Base-by-base conservation (phyloP, 2,797 vertebrate species). In the Enteromius afrohamiltoni region DNA sequence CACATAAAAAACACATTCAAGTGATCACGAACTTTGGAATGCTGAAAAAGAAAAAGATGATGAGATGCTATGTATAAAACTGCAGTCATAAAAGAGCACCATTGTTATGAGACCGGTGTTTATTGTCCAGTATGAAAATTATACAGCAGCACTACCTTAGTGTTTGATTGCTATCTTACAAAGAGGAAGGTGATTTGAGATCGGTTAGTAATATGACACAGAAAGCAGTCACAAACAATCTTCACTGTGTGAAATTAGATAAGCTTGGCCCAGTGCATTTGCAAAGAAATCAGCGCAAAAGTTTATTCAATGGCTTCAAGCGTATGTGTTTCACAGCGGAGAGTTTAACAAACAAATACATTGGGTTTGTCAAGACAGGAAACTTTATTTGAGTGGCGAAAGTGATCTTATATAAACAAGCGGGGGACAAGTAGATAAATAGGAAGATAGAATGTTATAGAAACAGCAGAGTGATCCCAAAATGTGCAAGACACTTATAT, bases 111-210 rank as follows among this genome's bases (percentile, higher is more conserved):
- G 26, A 58, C 37, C 26, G 29, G n/a, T 69, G 64, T 83, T 83
- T 83, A 67, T 69, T 77, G 74, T 58, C 40, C 19, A 29, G 42
- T 73, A 47, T 81, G 79, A 34, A 81, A 81, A 73, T 62, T n/a
- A 71, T 73, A 77, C 49, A 31, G 65, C 49, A 51, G 73, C 37
- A 42, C 34, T 31, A 11, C 17, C 34, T 83, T n/a, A 37, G 81
- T 21, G 47, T 83, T 45, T 76, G 71, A 83, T 83, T 40, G 26
- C 23, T 53, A 75, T 82, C 80, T 67, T 75, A 65, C 31, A 82
- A 82, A 82, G 80, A 67, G 81, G 82, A 69, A 83, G 74, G 51
- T 58, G 65, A 58, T 77, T 58, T 37, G 47, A 77, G 64, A 83
- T 77, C 73, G 2, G 82, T 83, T 77, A 77, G 82, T 55, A 77